Conservation (phyloP, 2,797 vertebrate species). For the Orestias chungarensis region DNA sequence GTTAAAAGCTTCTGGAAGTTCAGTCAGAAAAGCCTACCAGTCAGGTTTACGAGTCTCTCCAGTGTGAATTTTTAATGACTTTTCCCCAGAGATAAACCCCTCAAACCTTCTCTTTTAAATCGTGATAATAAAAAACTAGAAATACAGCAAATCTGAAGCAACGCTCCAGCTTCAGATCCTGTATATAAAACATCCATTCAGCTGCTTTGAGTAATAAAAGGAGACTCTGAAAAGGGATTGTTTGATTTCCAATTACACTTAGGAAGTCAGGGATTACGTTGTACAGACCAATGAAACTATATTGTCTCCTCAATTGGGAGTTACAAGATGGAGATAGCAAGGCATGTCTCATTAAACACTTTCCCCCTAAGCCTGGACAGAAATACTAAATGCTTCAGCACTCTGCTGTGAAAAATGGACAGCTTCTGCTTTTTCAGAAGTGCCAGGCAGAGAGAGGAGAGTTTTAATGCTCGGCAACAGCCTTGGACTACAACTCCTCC, state of each 20-base stretch:
- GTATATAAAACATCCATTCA: constrained; percentile 29
- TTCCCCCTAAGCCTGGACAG: constrained; percentile 31
- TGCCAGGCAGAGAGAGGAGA: constrained; percentile 30
- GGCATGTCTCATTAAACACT: constrained; percentile 67
- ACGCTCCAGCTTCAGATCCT: constrained; percentile 6
- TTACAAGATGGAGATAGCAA: constrained; percentile 61
- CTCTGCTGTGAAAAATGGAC: constrained; percentile 34
- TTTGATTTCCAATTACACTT: constrained; percentile 71
- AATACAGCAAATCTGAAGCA: background rate
- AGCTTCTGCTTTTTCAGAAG: constrained; percentile 33
- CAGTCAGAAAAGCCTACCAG: background rate
- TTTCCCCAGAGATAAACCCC: background rate
- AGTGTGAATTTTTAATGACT: background rate
- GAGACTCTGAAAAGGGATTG: constrained; percentile 48
- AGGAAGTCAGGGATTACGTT: constrained; percentile 66
- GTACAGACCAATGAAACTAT: constrained; percentile 65
- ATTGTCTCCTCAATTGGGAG: constrained; percentile 67
- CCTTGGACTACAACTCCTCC: constrained; percentile 58
- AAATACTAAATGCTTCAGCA: constrained; percentile 38
- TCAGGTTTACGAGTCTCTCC: background rate
- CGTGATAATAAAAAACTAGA: background rate
- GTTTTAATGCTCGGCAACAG: constrained; percentile 34
- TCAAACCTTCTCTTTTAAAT: background rate
- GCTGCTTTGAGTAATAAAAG: constrained; percentile 63
- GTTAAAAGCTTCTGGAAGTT: background rate